These are phyloP conservation scores for Seira musarum DNA, from an alignment of 2,888 invertebrate species.

Conservation along the genomic window DNA sequence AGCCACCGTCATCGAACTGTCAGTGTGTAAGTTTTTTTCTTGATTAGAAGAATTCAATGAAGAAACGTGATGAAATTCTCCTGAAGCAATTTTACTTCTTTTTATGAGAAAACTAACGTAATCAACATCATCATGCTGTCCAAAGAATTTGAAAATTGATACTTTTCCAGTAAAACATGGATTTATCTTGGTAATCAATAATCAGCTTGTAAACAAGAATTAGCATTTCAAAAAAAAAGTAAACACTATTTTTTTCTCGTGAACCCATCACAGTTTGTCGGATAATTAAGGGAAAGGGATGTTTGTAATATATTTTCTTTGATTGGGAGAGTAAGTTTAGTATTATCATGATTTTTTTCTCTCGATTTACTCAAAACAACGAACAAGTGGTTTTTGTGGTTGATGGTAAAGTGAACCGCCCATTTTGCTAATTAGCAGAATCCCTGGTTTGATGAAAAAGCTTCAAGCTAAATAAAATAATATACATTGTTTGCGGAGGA, in stretches of 20 bases:
- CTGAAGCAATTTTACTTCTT: no score
- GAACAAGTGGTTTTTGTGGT: slow-evolving; percentile 49
- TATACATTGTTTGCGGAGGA: no score
- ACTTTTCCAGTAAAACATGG: slow-evolving; percentile 55
- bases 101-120: no score
- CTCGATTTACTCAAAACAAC: no score
- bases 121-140: slow-evolving; percentile 43
- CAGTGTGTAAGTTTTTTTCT: not conserved
- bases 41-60: no score
- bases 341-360: no score
- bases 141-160: slow-evolving; percentile 58
- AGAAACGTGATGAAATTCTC: no score
- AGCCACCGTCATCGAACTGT: slow-evolving; percentile 44
- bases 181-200: slow-evolving; percentile 13
- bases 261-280: no score
- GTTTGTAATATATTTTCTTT: not conserved
- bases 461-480: slow-evolving; percentile 24
- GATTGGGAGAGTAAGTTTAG: no score
- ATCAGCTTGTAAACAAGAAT: slow-evolving; percentile 43
- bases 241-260: slow-evolving; percentile 8
- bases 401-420: slow-evolving; percentile 37
- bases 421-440: slow-evolving; percentile 49
- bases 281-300: not conserved
- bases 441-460: slow-evolving; percentile 35
- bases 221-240: slow-evolving; percentile 27